Percentiles rank a stretch among this genome's conserved stretches.
These are phyloP conservation scores for Papilio xuthus DNA, from an alignment of 1,140 invertebrate genomes.

Conservation along the genomic window DNA sequence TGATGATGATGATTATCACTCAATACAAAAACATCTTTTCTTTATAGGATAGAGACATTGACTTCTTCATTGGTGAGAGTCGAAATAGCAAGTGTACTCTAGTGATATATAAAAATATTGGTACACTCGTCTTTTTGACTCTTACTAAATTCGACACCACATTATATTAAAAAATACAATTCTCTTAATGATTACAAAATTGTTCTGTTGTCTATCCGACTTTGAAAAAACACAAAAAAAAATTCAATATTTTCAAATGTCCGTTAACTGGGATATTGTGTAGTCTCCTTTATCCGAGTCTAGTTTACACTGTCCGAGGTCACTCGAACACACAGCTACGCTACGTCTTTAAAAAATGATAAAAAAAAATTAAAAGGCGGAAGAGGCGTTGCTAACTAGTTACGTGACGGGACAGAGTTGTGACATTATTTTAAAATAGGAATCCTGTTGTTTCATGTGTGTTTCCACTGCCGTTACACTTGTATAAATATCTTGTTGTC, in stretches of 20 bases:
- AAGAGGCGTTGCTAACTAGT: slow-evolving; percentile 41
- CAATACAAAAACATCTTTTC: too few species aligned
- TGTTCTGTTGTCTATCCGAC: not conserved
- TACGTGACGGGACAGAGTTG: slow-evolving; percentile 27
- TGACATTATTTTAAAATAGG: slow-evolving; percentile 24
- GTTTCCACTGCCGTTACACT: not conserved
- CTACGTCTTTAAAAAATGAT: slow-evolving; percentile 38
- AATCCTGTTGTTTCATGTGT: not conserved
- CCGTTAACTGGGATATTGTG: not conserved
- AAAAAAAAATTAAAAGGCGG: slow-evolving; percentile 44
- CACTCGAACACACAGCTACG: slow-evolving; percentile 51
- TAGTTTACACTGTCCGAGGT: slow-evolving; percentile 66
- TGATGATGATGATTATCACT: too few species aligned
- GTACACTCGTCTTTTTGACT: too few species aligned
- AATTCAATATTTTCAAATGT: not conserved
- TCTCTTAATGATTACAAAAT: too few species aligned
- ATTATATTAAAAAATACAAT: too few species aligned
- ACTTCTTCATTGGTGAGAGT: too few species aligned
- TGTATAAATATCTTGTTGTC: not conserved
- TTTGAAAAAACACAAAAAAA: not conserved
- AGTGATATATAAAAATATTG: too few species aligned
- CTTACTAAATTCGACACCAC: too few species aligned
- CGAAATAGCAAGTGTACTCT: too few species aligned
- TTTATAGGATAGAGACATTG: too few species aligned
- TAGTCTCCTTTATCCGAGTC: slow-evolving; percentile 32